phyloP scores from a whole-genome alignment of 2,888 invertebrate genomes.

The Eilema griseolum region DNA sequence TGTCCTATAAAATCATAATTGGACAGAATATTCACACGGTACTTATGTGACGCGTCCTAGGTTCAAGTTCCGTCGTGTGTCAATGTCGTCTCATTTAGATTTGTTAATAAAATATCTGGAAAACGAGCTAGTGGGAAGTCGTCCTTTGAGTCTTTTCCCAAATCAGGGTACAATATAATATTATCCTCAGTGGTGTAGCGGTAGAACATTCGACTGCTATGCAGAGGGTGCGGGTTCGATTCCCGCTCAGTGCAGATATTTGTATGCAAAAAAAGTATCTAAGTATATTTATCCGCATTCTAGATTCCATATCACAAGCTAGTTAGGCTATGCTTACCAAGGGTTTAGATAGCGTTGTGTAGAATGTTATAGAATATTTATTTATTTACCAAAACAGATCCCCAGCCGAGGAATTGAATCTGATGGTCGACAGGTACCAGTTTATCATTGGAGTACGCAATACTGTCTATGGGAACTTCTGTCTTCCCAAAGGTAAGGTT shows the following conservation, averaged over 20 bases:
- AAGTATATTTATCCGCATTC: too few species aligned
- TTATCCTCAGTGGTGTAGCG: too few species aligned
- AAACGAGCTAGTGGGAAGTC: background rate
- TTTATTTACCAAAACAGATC: conserved; percentile 78
- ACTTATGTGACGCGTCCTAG: background rate
- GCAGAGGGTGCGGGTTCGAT: too few species aligned
- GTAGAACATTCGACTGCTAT: too few species aligned
- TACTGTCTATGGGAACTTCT: conserved; percentile 49
- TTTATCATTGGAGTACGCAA: conserved; percentile 58
- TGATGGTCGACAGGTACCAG: conserved; percentile 66
- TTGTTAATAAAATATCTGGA: background rate
- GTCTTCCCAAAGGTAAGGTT: conserved; percentile 63
- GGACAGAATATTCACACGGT: background rate
- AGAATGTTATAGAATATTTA: too few species aligned
- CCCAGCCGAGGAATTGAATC: conserved; percentile 78
- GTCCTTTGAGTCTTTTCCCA: background rate
- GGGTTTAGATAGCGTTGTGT: too few species aligned
- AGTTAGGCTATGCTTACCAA: too few species aligned
- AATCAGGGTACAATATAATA: background rate
- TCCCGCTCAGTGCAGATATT: too few species aligned
- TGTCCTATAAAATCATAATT: too few species aligned
- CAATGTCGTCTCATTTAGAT: background rate
- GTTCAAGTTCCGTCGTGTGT: background rate
- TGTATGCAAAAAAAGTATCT: too few species aligned
- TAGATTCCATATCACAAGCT: too few species aligned